Evolutionary conservation across 2,797 vertebrate species (phyloP).

Genomic region (Sphenopsis melanotis): DNA sequence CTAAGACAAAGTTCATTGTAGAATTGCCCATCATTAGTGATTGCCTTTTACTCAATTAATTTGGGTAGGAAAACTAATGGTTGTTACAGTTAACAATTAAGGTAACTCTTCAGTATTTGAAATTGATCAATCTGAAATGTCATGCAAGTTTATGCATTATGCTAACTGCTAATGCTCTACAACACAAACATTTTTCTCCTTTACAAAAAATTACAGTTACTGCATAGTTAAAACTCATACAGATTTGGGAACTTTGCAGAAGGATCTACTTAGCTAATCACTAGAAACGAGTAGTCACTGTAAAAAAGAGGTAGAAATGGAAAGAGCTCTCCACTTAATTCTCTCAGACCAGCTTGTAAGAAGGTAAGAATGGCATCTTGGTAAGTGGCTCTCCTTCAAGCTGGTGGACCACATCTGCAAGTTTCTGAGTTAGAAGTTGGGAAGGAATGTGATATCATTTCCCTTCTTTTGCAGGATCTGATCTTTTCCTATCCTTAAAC

Average conservation of each 20-base stretch:
- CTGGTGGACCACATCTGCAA: neutral
- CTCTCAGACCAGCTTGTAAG: neutral
- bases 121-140: slow-evolving; percentile 26
- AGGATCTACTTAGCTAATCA: neutral
- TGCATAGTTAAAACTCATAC: neutral
- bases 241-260: neutral
- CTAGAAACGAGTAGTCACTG: neutral
- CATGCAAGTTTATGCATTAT: slow-evolving; percentile 38
- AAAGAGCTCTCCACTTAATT: neutral
- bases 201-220: neutral
- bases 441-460: neutral
- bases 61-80: neutral
- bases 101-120: neutral
- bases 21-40: neutral
- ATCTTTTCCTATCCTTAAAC: neutral
- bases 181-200: neutral
- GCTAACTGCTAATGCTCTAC: slow-evolving; percentile 39
- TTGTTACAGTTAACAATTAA: neutral
- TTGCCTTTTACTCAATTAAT: neutral
- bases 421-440: neutral
- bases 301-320: neutral
- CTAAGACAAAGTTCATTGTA: neutral
- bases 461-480: neutral
- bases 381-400: neutral
- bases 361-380: neutral